Evolutionary conservation across 2,888 invertebrate genomes (phyloP).

Genomic region (Apodemia zela): DNA sequence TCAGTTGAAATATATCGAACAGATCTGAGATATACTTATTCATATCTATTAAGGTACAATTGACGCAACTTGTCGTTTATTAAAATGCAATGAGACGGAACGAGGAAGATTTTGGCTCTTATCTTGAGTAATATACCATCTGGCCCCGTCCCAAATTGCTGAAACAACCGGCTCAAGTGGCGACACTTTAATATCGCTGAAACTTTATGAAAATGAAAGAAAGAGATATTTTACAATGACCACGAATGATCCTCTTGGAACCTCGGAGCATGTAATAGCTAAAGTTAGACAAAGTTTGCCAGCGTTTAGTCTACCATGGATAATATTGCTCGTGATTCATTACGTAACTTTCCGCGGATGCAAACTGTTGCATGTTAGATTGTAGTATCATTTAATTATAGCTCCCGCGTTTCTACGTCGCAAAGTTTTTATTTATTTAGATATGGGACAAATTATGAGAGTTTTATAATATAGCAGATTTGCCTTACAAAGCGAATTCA

Average conservation of each 20-base stretch:
- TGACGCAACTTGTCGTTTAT: not conserved
- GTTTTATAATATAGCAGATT: too few species aligned
- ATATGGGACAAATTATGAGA: too few species aligned
- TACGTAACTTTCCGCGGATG: conserved; percentile 16
- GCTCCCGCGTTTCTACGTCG: not conserved
- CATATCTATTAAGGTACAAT: not conserved
- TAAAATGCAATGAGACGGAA: conserved; percentile 9
- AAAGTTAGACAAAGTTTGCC: conserved; percentile 20
- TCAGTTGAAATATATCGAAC: not conserved
- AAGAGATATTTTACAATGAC: conserved; percentile 18
- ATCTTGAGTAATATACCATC: conserved; percentile 20
- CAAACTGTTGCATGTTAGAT: conserved; percentile 18
- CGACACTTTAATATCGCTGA: conserved; percentile 22
- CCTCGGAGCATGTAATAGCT: conserved; percentile 17
- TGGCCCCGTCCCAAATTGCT: conserved; percentile 21
- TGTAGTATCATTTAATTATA: not conserved
- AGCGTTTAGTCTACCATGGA: conserved; percentile 20
- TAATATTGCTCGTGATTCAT: conserved; percentile 18
- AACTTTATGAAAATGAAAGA: conserved; percentile 21
- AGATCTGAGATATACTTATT: not conserved
- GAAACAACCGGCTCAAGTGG: conserved; percentile 12
- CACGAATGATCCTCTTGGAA: conserved; percentile 17
- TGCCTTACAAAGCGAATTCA: too few species aligned
- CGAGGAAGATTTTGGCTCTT: conserved; percentile 16
- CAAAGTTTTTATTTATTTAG: not conserved